A percentile compares a stretch with the other conserved stretches of the same genome.
These are phyloP conservation scores for Drosophila serrata DNA, from an alignment of 1,140 invertebrate genomes.

Conservation along the genomic window DNA sequence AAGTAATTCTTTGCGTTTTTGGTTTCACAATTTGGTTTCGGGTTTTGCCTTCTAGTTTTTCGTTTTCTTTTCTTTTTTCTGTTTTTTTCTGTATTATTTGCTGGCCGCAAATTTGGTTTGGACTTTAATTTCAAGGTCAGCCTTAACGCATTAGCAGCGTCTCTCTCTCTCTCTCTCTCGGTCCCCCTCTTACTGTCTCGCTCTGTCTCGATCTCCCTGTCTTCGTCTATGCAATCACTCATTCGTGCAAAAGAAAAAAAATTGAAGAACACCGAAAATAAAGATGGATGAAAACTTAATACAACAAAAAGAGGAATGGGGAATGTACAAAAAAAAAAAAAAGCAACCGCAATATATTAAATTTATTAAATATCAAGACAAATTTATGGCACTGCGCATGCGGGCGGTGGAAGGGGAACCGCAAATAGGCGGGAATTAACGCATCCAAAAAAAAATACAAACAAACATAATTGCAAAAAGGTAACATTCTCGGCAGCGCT, in stretches of 20 bases:
- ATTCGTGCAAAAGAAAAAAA: constrained; percentile 32
- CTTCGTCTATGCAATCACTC: constrained; percentile 64
- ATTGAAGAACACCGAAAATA: constrained; percentile 3
- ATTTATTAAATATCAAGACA: constrained; percentile 35
- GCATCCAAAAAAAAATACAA: constrained; percentile 22
- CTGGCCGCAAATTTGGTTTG: constrained; percentile 51
- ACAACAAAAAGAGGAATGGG: background rate
- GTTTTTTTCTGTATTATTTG: constrained; percentile 13
- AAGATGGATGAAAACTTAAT: constrained; percentile 13
- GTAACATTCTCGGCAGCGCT: constrained; percentile 5
- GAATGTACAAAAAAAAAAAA: constrained; percentile 6
- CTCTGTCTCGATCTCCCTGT: background rate
- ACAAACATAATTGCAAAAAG: constrained; percentile 14
- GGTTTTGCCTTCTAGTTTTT: constrained; percentile 29
- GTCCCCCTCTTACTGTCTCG: background rate
- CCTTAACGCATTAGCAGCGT: constrained; percentile 59
- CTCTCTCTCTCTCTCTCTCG: background rate
- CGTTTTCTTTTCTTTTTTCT: constrained; percentile 5
- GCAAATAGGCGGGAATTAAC: constrained; percentile 45
- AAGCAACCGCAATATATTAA: constrained; percentile 20
- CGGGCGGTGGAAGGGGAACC: background rate
- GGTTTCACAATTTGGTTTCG: constrained; percentile 56
- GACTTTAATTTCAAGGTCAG: constrained; percentile 69
- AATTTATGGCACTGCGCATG: constrained; percentile 20
- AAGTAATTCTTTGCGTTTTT: constrained; percentile 35